These are phyloP conservation scores for Brachynemurus nebulosus DNA, from an alignment of 2,888 invertebrate species.

Conservation along the genomic window DNA sequence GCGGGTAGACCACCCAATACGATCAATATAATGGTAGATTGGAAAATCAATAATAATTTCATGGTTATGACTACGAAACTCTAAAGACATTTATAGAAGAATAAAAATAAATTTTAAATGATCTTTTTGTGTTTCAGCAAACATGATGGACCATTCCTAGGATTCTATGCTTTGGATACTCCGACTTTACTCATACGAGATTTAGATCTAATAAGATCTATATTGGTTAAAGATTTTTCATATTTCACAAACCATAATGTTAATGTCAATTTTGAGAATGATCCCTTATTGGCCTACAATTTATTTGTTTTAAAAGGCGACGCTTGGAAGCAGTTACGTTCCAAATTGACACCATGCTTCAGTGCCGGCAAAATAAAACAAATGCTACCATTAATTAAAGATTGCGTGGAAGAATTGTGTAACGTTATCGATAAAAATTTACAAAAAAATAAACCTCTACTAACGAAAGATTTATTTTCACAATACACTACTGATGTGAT, in stretches of 20 bases:
- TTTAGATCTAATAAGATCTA: conserved; percentile 33
- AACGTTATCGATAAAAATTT: not conserved
- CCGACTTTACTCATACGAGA: conserved; percentile 33
- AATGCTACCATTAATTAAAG: conserved; percentile 35
- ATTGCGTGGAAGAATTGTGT: not conserved
- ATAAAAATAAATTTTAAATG: too few relatives aligned
- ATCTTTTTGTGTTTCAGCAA: too few relatives aligned
- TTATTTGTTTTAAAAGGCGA: conserved; percentile 33
- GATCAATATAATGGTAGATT: too few relatives aligned
- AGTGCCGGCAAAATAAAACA: conserved; percentile 39
- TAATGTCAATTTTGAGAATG: conserved; percentile 28
- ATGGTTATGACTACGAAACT: too few relatives aligned
- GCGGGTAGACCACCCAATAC: too few relatives aligned
- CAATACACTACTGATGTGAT: conserved; percentile 8
- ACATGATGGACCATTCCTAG: conserved; percentile 29
- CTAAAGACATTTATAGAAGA: too few relatives aligned
- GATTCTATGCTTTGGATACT: conserved; percentile 34
- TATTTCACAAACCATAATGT: conserved; percentile 34
- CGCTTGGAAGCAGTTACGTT: conserved; percentile 37
- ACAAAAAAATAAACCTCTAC: not conserved
- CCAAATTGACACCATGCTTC: conserved; percentile 38
- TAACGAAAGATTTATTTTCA: not conserved
- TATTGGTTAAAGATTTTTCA: conserved; percentile 35
- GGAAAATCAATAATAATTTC: too few relatives aligned
- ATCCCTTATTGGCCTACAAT: conserved; percentile 30